Base-by-base conservation (phyloP, 2,888 invertebrate species). In the Mesochorus sp. region DNA sequence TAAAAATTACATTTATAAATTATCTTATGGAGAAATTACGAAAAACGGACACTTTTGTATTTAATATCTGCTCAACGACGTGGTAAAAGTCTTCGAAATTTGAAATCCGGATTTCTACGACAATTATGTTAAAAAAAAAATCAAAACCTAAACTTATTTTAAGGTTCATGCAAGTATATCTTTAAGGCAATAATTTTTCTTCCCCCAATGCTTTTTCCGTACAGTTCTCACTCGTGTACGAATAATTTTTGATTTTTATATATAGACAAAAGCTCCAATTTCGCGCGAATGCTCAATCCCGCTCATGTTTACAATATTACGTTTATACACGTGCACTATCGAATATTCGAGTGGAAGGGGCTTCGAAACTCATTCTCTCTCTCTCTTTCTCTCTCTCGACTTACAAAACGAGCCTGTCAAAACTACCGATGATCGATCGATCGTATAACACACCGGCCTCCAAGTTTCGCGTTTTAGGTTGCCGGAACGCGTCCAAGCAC, bases 401-500 rank as follows among this genome's bases (percentile, higher is more conserved):
- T 85, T 86, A 86, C 88, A 83, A 86, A 85, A 86, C 84, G 84
- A 81, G 67, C 82, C 82, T 86, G 88, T 88, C 88, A 88, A 87
- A 89, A 87, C 87, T 85, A 78, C 21, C 80, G 75, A 86, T 88
- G 88, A 88, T 88, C 84, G 84, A 89, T 88, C 86, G 88, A 80
- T 84, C 85, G 85, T 87, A 78, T 70, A 70, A 78, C 85, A 84
- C 83, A 68, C 80, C 68, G 64, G 75, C 71, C 73, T 74, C 73
- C 34, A 76, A 81, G 82, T 83, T 86, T 83, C 74, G 82, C 82
- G 84, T 82, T 86, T 86, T 82, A 81, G 85, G 83, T 77, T 66
- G 80, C 74, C 79, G 59, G 61, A 53, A 68, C 64, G n/a, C n/a
- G n/a, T n/a, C n/a, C n/a, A n/a, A 51, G 37, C 44, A 37, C 39